phyloP scores from a whole-genome alignment of 2,113 vertebrate species.

The Oncorhynchus keta region DNA sequence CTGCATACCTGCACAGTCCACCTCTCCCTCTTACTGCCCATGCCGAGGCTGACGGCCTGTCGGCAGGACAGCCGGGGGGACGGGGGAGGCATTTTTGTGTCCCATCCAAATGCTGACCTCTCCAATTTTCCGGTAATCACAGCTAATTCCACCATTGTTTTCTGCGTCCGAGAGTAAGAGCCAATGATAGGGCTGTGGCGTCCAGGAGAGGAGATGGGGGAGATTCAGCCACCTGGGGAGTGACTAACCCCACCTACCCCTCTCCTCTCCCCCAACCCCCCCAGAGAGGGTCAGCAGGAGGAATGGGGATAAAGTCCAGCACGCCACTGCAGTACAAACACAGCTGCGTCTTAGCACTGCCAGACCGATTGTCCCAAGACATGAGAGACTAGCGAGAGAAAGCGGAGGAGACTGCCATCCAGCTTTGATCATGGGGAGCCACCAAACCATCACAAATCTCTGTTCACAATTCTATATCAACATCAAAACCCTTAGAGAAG shows the following conservation, averaged over 20 bases:
- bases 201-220: background rate
- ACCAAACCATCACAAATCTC: too few relatives aligned
- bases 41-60: background rate
- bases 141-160: background rate
- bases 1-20: conserved; percentile 36
- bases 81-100: conserved; percentile 5
- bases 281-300: conserved; percentile 11
- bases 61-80: background rate
- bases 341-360: conserved; percentile 35
- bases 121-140: background rate
- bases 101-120: conserved; percentile 20
- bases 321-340: conserved; percentile 21
- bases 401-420: background rate
- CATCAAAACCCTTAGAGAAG: too few relatives aligned
- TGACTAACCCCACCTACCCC: background rate
- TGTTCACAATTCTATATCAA: too few relatives aligned
- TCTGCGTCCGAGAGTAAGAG: background rate
- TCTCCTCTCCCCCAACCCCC: background rate
- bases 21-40: background rate
- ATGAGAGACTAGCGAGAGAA: background rate
- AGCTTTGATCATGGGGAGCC: background rate
- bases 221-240: conserved; percentile 3
- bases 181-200: background rate
- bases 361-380: conserved; percentile 20
- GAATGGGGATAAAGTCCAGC: conserved; percentile 4